These are phyloP conservation scores for Labeo rohita DNA, from an alignment of 2,113 vertebrate genomes.

Conservation along the genomic window DNA sequence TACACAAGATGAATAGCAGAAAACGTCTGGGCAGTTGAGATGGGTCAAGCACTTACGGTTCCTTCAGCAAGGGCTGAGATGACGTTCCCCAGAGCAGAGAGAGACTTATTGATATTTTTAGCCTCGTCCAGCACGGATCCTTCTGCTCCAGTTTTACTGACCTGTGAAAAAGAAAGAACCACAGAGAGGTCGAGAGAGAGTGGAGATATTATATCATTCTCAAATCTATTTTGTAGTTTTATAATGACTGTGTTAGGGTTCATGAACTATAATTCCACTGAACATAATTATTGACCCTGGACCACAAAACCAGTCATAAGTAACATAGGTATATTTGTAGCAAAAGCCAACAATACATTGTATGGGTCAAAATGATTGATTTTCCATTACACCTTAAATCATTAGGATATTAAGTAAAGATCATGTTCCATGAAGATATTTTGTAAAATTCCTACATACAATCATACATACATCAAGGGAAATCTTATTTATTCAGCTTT, in stretches of 20 bases:
- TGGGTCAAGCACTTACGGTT: slow-evolving; percentile 77
- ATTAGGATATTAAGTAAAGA: no score
- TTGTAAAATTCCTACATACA: no score
- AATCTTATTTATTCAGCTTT: no score
- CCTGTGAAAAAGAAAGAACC: slow-evolving; percentile 71
- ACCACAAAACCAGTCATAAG: no score
- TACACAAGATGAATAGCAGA: neutral
- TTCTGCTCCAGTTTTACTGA: slow-evolving; percentile 98
- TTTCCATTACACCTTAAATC: no score
- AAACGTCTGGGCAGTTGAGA: neutral
- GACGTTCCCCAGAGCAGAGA: slow-evolving; percentile 96
- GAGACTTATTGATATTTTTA: slow-evolving; percentile 99
- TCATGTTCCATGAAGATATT: no score
- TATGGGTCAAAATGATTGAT: no score
- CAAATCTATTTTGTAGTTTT: neutral
- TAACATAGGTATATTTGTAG: no score
- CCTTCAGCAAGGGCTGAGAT: slow-evolving; percentile 96
- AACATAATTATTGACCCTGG: neutral
- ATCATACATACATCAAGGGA: no score
- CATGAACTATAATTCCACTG: neutral
- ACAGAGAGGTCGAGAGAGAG: neutral
- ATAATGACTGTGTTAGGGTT: neutral
- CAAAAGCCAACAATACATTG: no score
- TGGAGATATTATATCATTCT: neutral
- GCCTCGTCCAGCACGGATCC: slow-evolving; percentile 95